phyloP scores from a whole-genome alignment of 2,113 vertebrate species.

The Catharus bicknelli region DNA sequence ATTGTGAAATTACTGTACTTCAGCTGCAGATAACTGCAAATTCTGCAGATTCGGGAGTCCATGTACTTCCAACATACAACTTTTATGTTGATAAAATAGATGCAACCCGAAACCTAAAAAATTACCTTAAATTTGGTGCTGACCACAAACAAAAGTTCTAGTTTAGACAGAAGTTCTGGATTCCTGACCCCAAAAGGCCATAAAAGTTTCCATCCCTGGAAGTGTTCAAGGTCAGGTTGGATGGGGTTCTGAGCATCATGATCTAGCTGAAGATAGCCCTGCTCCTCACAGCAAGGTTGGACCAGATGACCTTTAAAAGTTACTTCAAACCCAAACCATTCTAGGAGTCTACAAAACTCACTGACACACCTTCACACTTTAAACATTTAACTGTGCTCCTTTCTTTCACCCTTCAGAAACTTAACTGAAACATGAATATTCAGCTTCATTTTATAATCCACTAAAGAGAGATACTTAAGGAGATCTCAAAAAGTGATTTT shows the following conservation, averaged over 20 bases:
- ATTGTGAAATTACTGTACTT: background rate
- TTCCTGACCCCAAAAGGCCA: background rate
- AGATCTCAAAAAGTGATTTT: background rate
- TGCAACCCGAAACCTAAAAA: background rate
- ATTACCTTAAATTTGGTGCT: background rate
- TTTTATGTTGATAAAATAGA: background rate
- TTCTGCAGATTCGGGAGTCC: background rate
- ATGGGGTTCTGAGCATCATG: accelerated
- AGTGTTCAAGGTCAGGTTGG: background rate
- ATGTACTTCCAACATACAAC: background rate
- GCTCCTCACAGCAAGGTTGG: background rate
- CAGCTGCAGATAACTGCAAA: background rate
- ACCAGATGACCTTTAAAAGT: background rate
- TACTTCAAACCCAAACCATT: background rate
- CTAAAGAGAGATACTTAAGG: background rate
- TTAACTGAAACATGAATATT: background rate
- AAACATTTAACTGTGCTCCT: background rate
- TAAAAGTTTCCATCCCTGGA: background rate
- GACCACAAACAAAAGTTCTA: background rate
- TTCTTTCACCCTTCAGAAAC: background rate
- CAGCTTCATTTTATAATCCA: background rate
- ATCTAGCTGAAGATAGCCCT: background rate
- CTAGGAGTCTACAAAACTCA: background rate
- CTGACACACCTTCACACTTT: background rate
- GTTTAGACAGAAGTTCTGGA: background rate